These are phyloP conservation scores for Redunca redunca DNA, from an alignment of 2,113 vertebrate genomes.

Conservation along the genomic window DNA sequence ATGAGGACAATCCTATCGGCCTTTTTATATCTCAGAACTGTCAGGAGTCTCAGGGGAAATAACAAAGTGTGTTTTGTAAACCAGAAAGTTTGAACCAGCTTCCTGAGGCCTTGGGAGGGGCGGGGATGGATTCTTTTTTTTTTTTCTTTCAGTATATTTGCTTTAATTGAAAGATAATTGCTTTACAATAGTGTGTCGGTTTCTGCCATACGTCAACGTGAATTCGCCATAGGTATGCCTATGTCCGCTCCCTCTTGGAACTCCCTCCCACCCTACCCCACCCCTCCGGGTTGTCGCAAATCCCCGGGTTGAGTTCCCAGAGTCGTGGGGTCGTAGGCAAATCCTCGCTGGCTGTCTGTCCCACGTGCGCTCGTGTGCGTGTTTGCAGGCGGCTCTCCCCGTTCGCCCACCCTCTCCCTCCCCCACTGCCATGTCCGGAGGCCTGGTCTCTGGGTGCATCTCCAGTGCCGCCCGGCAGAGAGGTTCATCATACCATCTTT, in stretches of 20 bases:
- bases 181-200: neutral
- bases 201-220: neutral
- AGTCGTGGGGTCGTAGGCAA: neutral
- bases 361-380: accelerated
- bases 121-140: neutral
- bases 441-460: neutral
- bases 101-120: neutral
- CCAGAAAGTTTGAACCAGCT: neutral
- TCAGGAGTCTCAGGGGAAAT: neutral
- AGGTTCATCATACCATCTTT: neutral
- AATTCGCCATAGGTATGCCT: neutral
- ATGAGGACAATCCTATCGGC: neutral
- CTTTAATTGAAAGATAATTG: neutral
- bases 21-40: neutral
- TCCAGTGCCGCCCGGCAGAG: neutral
- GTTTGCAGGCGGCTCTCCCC: neutral
- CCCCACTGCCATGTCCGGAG: neutral
- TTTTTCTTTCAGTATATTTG: neutral
- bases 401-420: neutral
- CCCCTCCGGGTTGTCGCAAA: neutral
- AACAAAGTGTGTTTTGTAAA: neutral
- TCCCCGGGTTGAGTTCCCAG: accelerated
- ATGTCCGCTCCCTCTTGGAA: neutral
- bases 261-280: neutral
- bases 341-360: neutral